Conservation (phyloP, 1,140 invertebrate species). For the Antheraea pernyi region DNA sequence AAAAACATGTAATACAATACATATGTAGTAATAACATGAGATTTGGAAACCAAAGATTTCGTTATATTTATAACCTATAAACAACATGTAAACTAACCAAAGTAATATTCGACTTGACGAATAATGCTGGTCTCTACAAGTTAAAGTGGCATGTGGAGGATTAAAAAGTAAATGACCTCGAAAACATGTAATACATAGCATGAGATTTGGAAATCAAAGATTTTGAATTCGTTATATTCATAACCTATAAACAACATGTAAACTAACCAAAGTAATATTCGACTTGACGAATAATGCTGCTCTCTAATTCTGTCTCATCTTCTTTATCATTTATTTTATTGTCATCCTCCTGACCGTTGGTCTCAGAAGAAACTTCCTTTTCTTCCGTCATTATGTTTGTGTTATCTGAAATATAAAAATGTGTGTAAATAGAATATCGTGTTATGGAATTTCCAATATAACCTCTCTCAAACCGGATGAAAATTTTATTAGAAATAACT, state of each 20-base stretch:
- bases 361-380: slow-evolving; percentile 47
- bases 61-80: neutral
- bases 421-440: no score
- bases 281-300: slow-evolving; percentile 81
- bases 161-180: no score
- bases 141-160: no score
- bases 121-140: slow-evolving; percentile 82
- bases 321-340: slow-evolving; percentile 33
- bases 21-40: no score
- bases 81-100: slow-evolving; percentile 58
- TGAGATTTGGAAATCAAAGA: no score
- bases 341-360: slow-evolving; percentile 45
- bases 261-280: slow-evolving; percentile 83
- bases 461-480: no score
- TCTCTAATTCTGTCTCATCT: slow-evolving; percentile 73
- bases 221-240: neutral
- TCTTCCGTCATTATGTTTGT: slow-evolving; percentile 50
- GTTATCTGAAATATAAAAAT: no score
- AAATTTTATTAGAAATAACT: no score
- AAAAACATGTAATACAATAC: no score
- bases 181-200: no score
- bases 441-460: no score
- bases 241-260: neutral
- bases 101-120: slow-evolving; percentile 84
- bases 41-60: neutral